These are phyloP conservation scores for Fabriciana adippe DNA, from an alignment of 2,888 invertebrate species.

Conservation along the genomic window DNA sequence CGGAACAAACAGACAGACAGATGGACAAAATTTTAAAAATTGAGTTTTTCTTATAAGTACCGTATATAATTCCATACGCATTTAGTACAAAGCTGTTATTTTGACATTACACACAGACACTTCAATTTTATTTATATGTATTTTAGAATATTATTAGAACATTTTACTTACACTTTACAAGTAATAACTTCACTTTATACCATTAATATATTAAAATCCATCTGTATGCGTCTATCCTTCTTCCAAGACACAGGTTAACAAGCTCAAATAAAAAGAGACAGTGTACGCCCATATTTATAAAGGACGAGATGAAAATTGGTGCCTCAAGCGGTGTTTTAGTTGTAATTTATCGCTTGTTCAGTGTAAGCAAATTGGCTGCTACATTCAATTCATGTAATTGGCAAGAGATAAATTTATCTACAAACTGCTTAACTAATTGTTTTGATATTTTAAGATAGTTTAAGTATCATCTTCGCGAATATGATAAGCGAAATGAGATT, in stretches of 20 bases:
- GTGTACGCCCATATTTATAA: conserved; percentile 55
- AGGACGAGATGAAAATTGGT: conserved; percentile 57
- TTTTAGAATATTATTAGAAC: too few species aligned
- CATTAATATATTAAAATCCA: too few species aligned
- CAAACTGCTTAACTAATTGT: conserved; percentile 46
- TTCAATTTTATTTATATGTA: too few species aligned
- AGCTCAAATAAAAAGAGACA: conserved; percentile 44
- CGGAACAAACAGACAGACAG: too few species aligned
- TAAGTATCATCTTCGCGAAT: not conserved
- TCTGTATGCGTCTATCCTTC: not conserved
- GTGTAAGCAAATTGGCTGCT: conserved; percentile 54
- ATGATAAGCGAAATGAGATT: not conserved
- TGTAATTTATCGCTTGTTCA: conserved; percentile 60
- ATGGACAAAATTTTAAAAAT: too few species aligned
- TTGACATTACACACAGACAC: too few species aligned
- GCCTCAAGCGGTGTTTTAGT: conserved; percentile 60
- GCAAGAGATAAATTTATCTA: conserved; percentile 47
- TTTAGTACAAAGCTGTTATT: too few species aligned
- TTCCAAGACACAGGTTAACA: conserved; percentile 51
- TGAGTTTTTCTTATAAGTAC: too few species aligned
- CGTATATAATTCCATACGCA: too few species aligned
- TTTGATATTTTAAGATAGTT: conserved; percentile 38
- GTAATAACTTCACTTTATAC: too few species aligned
- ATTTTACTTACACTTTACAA: too few species aligned
- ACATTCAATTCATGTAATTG: conserved; percentile 55